phyloP scores from a whole-genome alignment of 2,888 invertebrate species.

The Oscheius sp. region DNA sequence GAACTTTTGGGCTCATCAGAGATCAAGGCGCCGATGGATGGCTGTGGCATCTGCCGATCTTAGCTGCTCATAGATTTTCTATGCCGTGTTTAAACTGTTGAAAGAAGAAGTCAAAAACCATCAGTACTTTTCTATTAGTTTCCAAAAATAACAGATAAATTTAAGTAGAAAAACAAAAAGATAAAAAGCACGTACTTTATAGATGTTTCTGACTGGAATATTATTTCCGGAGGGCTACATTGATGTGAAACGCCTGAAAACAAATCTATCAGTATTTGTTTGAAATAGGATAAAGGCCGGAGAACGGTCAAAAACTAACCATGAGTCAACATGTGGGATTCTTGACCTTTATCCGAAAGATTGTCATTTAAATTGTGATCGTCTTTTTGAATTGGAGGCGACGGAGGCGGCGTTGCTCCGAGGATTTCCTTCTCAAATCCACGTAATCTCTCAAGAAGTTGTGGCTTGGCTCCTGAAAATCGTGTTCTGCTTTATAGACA shows the following conservation, averaged over 20 bases:
- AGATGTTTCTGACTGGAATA: slow-evolving; percentile 24
- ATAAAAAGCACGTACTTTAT: background rate
- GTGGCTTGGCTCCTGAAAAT: slow-evolving; percentile 82
- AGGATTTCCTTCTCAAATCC: slow-evolving; percentile 76
- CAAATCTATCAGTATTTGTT: background rate
- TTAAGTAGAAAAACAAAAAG: too few species aligned
- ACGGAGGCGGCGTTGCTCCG: slow-evolving; percentile 35
- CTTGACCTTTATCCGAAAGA: slow-evolving; percentile 6
- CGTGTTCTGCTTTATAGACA: too few species aligned
- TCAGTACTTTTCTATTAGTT: too few species aligned
- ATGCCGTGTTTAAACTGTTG: background rate
- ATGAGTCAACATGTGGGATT: slow-evolving; percentile 24
- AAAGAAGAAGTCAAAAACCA: background rate
- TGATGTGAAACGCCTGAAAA: slow-evolving; percentile 6
- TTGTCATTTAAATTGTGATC: background rate
- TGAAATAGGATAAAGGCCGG: background rate
- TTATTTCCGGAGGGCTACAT: slow-evolving; percentile 30
- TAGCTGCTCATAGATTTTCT: slow-evolving; percentile 28
- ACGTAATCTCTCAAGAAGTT: slow-evolving; percentile 89
- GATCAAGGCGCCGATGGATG: slow-evolving; percentile 27
- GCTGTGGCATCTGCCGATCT: slow-evolving; percentile 26
- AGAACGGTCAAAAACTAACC: background rate
- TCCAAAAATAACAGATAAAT: too few species aligned
- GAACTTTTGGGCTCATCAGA: slow-evolving; percentile 22
- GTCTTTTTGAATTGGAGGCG: slow-evolving; percentile 34